Conservation (phyloP, 1,140 invertebrate species). For the Palaemon carinicauda region DNA sequence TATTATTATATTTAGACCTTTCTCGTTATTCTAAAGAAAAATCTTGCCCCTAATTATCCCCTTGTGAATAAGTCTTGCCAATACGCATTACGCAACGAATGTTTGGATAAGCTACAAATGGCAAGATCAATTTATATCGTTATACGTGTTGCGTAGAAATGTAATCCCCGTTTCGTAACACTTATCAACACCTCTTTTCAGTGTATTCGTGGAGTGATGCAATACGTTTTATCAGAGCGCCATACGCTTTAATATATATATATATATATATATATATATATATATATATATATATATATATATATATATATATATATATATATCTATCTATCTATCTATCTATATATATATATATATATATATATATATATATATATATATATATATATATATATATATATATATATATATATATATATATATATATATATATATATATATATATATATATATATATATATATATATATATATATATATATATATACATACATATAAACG, state of each 20-base stretch:
- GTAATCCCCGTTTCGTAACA: no score
- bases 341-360: conserved; percentile 2
- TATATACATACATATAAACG: background rate
- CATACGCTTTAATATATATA: background rate
- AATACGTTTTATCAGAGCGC: no score
- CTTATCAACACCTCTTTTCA: no score
- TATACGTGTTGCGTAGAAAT: no score
- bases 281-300: background rate
- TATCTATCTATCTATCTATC: background rate
- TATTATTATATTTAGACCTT: no score
- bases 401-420: background rate
- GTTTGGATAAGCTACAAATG: no score
- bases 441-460: background rate
- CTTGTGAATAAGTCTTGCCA: no score
- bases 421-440: background rate
- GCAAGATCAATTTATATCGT: no score
- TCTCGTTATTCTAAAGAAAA: no score
- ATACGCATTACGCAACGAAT: no score
- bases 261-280: background rate
- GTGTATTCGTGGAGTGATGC: no score
- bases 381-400: background rate
- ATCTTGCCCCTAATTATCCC: no score
- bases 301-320: background rate
- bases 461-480: background rate
- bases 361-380: background rate